Base-by-base conservation (phyloP, 2,113 vertebrate species). In the Acrocephalus kingi region DNA sequence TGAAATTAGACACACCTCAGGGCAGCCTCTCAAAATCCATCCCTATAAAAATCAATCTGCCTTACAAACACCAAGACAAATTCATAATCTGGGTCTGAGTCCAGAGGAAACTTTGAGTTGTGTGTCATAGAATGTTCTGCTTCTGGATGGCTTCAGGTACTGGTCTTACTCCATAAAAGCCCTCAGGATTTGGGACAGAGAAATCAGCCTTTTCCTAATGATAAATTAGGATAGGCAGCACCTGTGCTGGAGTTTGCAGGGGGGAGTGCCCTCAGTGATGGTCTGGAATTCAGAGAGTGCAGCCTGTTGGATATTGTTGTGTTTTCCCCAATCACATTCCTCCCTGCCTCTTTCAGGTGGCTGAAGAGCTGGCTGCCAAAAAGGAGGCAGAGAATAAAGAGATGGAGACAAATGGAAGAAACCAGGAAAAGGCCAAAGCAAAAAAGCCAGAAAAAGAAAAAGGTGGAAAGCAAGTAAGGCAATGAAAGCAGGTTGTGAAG, bases 341-440 rank as follows among this genome's bases (percentile, higher is more conserved):
- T 91, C 63, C 52, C 37, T 5, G 4, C 71, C 51, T 89, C 68
- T 78, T 58, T 31, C 96, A 99, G 99, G 96, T 99, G 7, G 73
- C 95, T 67, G 97, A 98, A 15, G 98, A 99, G 83, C 95, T 99
- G 61, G 95, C 96, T 88, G 97, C 94, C 72, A 97, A 98, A 95
- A 97, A 25, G 72, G 96, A 90, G 97, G 96, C 91, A 80, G 96
- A 91, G 52, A 88, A 91, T 31, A 67, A 97, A 97, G 82, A 97
- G 84, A 19, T 67, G 73, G 23, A 97, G 62, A 58, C 97, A 20
- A 13, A 51, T 0, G 28, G 96, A 93, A 78, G 90, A 87, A 62
- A 7, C 74, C 89, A 82, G 91, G 52, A 31, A 97, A 94, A 72
- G 85, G 7, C 7, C 25, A 89, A 72, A 94, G 76, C 3, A 23